phyloP scores from a whole-genome alignment of 2,888 invertebrate genomes.

The Coelinius sp. region DNA sequence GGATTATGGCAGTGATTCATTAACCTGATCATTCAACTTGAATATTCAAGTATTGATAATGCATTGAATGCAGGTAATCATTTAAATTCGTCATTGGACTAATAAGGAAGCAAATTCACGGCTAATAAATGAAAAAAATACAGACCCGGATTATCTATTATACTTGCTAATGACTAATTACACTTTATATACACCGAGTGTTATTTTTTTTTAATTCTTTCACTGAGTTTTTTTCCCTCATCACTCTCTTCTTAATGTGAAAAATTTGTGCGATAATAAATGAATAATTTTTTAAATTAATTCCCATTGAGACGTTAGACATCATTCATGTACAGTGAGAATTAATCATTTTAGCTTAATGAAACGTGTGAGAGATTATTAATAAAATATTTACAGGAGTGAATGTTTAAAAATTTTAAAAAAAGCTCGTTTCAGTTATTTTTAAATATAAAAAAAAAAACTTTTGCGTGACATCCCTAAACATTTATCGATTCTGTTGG shows the following conservation, averaged over 20 bases:
- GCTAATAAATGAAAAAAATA: constrained; percentile 64
- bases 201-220: neutral
- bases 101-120: constrained; percentile 61
- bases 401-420: no score
- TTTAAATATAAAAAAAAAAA: neutral
- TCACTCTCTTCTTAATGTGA: constrained; percentile 26
- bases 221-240: constrained; percentile 1
- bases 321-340: neutral
- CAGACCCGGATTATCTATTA: constrained; percentile 56
- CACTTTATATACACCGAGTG: constrained; percentile 29
- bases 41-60: neutral
- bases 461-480: constrained; percentile 7
- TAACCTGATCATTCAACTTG: no score
- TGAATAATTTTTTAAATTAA: neutral
- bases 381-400: no score
- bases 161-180: constrained; percentile 67
- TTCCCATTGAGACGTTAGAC: neutral
- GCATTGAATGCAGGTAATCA: neutral
- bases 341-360: neutral
- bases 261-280: constrained; percentile 5
- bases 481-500: neutral
- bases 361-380: neutral
- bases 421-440: neutral
- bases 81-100: constrained; percentile 57
- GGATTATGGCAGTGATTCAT: no score